Base-by-base conservation (phyloP, 1,140 invertebrate genomes). In the Epicauta chinensis region DNA sequence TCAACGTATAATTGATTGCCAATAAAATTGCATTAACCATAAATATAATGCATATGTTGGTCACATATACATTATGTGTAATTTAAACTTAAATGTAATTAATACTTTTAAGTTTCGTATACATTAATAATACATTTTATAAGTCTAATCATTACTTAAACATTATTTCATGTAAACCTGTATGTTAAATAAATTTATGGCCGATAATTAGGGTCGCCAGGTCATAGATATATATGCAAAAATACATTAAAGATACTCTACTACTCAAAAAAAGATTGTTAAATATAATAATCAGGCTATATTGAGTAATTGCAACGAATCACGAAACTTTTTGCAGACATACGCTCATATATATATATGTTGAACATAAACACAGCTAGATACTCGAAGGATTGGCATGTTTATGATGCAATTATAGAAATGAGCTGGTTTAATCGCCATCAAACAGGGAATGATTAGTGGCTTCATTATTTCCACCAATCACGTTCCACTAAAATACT, bases 341-440 rank as follows among this genome's bases (percentile, higher is more conserved):
- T 23, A 23, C 23, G 7, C 23, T 23, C 7, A 23, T 23, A 23
- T 3, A 23, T 23, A 23, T 23, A 23, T 23, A 23, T 23, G 23
- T 23, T 23, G 23, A 30, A 36, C 31, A 37, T 50, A 41, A 55
- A 47, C 39, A 41, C 7, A 23, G 23, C 48, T 47, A 49, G 30
- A 51, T 45, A 47, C 45, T 38, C 45, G 34, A 23, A 47, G 45
- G 43, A 63, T 60, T 65, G 63, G 60, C 63, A 64, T 65, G 60
- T 65, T 65, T 65, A 65, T 62, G 62, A 39, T 56, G 60, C 60
- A 65, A 65, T 65, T 65, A 65, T 52, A 64, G 63, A 65, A 64
- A 64, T 63, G 60, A 59, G 48, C 62, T 55, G 56, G 52, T 63
- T 62, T 63, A 63, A 57, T 58, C 56, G 61, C 58, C 55, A 61